Percentiles rank a stretch among this genome's conserved stretches.
Evolutionary conservation across 2,113 vertebrate species (phyloP).

Genomic region (Mus spicilegus): DNA sequence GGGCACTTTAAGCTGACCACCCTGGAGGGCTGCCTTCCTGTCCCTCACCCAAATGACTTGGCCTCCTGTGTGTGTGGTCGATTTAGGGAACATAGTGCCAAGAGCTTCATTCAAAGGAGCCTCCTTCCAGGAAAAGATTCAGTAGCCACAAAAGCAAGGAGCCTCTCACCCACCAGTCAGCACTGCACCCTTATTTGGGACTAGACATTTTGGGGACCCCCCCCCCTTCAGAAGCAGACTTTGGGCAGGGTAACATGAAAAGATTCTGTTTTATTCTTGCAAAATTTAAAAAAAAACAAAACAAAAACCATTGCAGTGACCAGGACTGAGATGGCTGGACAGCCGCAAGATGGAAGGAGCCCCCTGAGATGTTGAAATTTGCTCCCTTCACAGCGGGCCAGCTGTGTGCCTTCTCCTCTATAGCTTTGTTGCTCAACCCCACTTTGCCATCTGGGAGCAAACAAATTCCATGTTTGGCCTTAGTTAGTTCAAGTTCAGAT

Average conservation of each 20-base stretch:
- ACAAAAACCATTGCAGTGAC: not conserved
- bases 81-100: not conserved
- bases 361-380: not conserved
- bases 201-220: too few relatives aligned
- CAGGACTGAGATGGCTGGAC: not conserved
- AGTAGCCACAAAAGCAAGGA: not conserved
- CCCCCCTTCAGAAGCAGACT: not conserved
- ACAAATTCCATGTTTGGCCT: conserved; percentile 26
- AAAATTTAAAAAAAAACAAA: too few relatives aligned
- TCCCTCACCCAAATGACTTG: not conserved
- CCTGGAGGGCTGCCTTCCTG: not conserved
- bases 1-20: not conserved
- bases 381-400: not conserved
- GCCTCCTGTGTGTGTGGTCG: not conserved
- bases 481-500: conserved; percentile 22
- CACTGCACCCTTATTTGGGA: not conserved
- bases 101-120: not conserved
- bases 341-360: not conserved
- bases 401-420: not conserved
- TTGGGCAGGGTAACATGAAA: not conserved
- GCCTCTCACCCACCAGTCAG: not conserved
- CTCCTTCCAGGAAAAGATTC: not conserved
- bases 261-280: not conserved
- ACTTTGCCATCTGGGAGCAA: conserved; percentile 2
- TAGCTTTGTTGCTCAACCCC: not conserved